Base-by-base conservation (phyloP, 2,113 vertebrate species). In the Sisor rabdophorus region DNA sequence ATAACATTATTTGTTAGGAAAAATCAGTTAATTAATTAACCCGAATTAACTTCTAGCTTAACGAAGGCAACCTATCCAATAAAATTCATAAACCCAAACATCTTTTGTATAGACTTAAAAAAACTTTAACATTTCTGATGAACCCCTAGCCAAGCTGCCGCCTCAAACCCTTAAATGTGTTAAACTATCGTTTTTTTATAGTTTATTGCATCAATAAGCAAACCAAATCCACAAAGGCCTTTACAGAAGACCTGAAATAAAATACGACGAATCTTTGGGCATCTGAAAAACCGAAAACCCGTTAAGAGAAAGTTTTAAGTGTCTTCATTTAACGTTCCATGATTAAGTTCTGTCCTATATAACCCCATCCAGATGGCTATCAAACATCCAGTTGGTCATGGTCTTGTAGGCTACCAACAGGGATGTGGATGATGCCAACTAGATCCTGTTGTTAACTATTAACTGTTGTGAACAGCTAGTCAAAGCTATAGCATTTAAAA, bases 371-470 rank as follows among this genome's bases (percentile, higher is more conserved):
- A 44, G 32, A 22, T 44, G 36, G 61, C 20, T 44, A 44, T 64
- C 20, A 13, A 44, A 64, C 36, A 44, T 64, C 61, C 47, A 48
- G 16, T 68, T 68, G 22, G 44, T 28, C 16, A 68, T 19, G 17
- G 40, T n/a, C n/a, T 67, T 67, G 6, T 64, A 40, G 61, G 61
- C 61, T 22, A 40, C n/a, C n/a, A 65, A 47, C 63, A 47, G 20
- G 6, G 47, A 2, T 50, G 44, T 68, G 48, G 44, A 50, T 50
- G 6, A 16, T 65, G 20, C 12, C 36, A 47, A 24, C 11, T 40
- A 16, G 13, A 28, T 11, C 64, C 44, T 50, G 40, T 17, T 68
- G 40, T 67, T 67, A 67, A 67, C 15, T 24, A 24, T 28, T 68
- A 68, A 19, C 8, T 17, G 20, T 17, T 67, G 12, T 47, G 63